Evolutionary conservation across 2,888 invertebrate species (phyloP), one percentile per base, ranked within the genome.

Genomic region (Alloscopus bannaensis): DNA sequence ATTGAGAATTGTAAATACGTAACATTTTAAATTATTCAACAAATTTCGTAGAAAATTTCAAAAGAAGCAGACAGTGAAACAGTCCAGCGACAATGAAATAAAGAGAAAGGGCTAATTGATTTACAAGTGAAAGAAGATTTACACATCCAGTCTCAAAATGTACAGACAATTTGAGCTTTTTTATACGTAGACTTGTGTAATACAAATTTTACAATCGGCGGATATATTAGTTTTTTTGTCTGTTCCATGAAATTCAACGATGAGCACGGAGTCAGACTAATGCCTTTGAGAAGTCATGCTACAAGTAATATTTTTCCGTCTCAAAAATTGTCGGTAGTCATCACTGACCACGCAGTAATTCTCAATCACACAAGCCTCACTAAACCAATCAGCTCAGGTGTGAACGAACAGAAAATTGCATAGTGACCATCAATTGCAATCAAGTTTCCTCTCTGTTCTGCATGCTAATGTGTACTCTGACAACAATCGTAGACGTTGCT

Each of bases 361-460:
- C 22, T 11, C 50, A 55, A 55, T 55, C 68, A 20, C 36, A 24
- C 28, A 47, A 29, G 11, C 11, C 16, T 59, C 20, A 36, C 36
- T n/a, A 52, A 55, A 18, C 20, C 45, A 47, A 71, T 71, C 60
- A 71, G 36, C 26, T 47, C 62, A 79, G 68, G 79, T 79, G 79
- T 79, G 79, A 79, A 79, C 69, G 79, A 68, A 68, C 79, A 72
- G 72, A 79, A 79, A 79, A 79, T 79, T 73, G 62, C 52, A 29
- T 36, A 79, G 20, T 79, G 72, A 72, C 26, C 62, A 79, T 72
- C 65, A 68, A 72, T 71, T 79, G 59, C 79, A 79, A 73, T 79
- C 79, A 79, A 72, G 45, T 73, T 57, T 57, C 20, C 45, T 64
- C 72, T 64, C 20, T 57, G 16, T 18, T 57, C 28, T 24, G 40